Evolutionary conservation across 2,113 vertebrate genomes (phyloP), one percentile per base, ranked within the genome.

Genomic region (Excalfactoria chinensis): DNA sequence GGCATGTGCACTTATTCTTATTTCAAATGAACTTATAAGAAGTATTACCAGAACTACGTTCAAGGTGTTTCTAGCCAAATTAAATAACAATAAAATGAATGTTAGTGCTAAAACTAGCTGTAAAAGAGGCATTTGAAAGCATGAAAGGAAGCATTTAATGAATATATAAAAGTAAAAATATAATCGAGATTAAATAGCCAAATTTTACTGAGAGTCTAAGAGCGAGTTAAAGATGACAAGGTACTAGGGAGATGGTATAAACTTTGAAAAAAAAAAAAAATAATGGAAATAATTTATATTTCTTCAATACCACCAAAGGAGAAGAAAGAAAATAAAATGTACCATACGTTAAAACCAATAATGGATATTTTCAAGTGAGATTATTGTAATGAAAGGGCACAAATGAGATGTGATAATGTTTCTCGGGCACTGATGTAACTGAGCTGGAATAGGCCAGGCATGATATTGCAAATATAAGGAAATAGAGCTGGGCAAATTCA

Each of bases 151-250:
- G 2, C 1, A 30, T 51, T 73, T 74, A 55, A 68, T n/a, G 25
- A 70, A 82, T 25, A 60, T 35, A 28, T 21, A 20, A 37, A 44
- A 34, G 17, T 23, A 63, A 84, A 86, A 68, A 62, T 28, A 40
- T 10, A 4, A 88, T 10, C 12, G 28, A 20, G 16, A 74, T 17
- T 51, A 89, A 89, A 64, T 6, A 60, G 7, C 1, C 49, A 62
- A 37, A 64, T 68, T 84, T 63, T 88, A 74, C 7, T 60, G 13
- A 71, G 26, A 73, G 35, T n/a, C 13, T 44, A 37, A 11, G 28
- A 84, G 68, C 0, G 0, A 30, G 13, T 80, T 14, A 35, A 46
- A 58, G 11, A 63, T 9, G 32, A 43, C 28, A 70, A 12, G 0
- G 7, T 80, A 16, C 18, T 44, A 20, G 83, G 76, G 43, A 55